Evolutionary conservation across 2,888 invertebrate species (phyloP), one percentile per base, ranked within the genome.

Genomic region (Agonopterix alstromeriana): DNA sequence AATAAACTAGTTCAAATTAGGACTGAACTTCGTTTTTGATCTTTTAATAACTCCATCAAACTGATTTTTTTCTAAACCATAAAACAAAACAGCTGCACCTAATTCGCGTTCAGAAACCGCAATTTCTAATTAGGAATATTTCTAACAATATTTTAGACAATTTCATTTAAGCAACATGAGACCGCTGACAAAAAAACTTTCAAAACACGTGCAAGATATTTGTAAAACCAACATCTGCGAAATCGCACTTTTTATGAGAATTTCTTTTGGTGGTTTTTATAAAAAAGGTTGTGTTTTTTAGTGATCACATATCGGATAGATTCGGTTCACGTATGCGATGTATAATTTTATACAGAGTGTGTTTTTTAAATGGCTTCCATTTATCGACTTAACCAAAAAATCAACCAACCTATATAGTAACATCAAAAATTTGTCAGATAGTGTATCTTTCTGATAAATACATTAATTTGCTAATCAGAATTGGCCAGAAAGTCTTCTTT

Each of bases 181-280:
- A 75, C 78, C 76, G 70, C 82, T 73, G 67, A 53, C 48, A 54
- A 73, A 54, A n/a, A 47, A 50, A 45, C 9, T 11, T 45, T 40
- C 8, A 47, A 42, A 52, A 82, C 87, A 87, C 86, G 86, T 87
- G 85, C 82, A 85, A 80, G 82, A 83, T 81, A 81, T 83, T 82
- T 80, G 82, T 81, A 82, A 82, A 84, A 82, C 75, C 77, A 83
- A 86, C 87, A 88, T 88, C 87, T 88, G 86, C 87, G 72, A 87
- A 86, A 84, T 84, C 79, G 74, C 56, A 62, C 59, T 75, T 84
- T 86, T 86, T 80, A 73, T 57, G 47, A 53, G 58, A 76, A 80
- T 80, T 82, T 85, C 79, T 84, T 82, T 80, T 55, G 72, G 53
- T 47, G 48, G 48, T 70, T 38, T 27, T 27, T n/a, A 73, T 79